These are phyloP conservation scores for Anthophora plumipes DNA, from an alignment of 2,888 invertebrate genomes.

Conservation along the genomic window DNA sequence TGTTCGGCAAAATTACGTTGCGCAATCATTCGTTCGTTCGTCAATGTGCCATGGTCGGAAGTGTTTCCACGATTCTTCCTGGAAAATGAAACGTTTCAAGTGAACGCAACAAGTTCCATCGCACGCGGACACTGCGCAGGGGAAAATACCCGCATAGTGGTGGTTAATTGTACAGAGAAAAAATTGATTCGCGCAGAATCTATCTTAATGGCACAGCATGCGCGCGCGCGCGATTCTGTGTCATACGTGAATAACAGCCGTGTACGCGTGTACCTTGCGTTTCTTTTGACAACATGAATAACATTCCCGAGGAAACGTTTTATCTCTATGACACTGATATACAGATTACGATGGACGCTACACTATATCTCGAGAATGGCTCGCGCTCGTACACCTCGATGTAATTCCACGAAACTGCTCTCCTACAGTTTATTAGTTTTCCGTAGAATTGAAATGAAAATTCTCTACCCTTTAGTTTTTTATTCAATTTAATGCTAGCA, in stretches of 20 bases:
- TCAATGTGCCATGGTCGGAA: slow-evolving; percentile 1
- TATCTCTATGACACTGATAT: slow-evolving; percentile 61
- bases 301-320: slow-evolving; percentile 57
- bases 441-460: not conserved
- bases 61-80: slow-evolving; percentile 26
- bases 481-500: too few relatives aligned
- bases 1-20: slow-evolving; percentile 2
- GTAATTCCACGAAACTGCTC: slow-evolving; percentile 5
- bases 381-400: not conserved
- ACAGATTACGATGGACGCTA: slow-evolving; percentile 51
- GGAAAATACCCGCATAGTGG: slow-evolving; percentile 47
- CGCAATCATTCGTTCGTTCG: slow-evolving; percentile 13
- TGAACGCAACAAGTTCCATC: slow-evolving; percentile 54
- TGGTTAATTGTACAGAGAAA: slow-evolving; percentile 21
- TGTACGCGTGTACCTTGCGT: slow-evolving; percentile 27
- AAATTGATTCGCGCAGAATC: slow-evolving; percentile 50
- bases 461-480: not conserved
- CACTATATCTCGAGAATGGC: slow-evolving; percentile 34
- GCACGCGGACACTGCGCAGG: slow-evolving; percentile 20
- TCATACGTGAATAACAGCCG: slow-evolving; percentile 61
- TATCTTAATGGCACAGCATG: not conserved
- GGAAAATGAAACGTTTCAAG: slow-evolving; percentile 28
- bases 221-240: slow-evolving; percentile 33
- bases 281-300: slow-evolving; percentile 45
- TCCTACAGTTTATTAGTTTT: not conserved